Conservation (phyloP, 1,140 invertebrate genomes). For the Bombus waltoni region DNA sequence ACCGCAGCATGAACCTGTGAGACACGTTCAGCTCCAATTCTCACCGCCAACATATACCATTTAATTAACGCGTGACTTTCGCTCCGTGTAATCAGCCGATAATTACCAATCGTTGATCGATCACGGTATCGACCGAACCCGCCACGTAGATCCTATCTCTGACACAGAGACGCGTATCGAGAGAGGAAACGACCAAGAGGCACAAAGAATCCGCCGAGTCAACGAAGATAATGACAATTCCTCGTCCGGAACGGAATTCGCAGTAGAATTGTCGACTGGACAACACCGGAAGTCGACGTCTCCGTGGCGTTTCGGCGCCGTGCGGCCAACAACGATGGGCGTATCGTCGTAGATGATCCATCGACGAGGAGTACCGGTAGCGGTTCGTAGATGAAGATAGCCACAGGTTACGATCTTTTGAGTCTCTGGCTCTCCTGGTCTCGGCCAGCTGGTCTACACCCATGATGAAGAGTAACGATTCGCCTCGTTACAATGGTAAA, state of each 20-base stretch:
- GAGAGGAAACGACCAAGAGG: neutral
- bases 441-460: neutral
- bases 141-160: constrained; percentile 17
- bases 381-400: constrained; percentile 59
- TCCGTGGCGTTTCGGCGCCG: constrained; percentile 50
- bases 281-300: constrained; percentile 65
- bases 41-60: neutral
- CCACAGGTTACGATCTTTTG: constrained; percentile 30
- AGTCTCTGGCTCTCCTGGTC: no score
- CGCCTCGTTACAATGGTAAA: constrained; percentile 56
- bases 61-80: constrained; percentile 20
- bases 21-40: neutral
- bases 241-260: constrained; percentile 40
- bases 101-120: constrained; percentile 34
- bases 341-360: constrained; percentile 56
- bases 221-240: constrained; percentile 68
- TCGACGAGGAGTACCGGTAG: constrained; percentile 56
- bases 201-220: constrained; percentile 67
- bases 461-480: constrained; percentile 49
- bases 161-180: neutral
- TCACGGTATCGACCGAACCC: neutral
- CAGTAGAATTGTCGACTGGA: neutral
- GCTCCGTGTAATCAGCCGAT: constrained; percentile 12
- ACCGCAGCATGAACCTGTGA: neutral
- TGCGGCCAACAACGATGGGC: constrained; percentile 12